Base-by-base conservation (phyloP, 2,888 invertebrate genomes). In the Psylliodes chrysocephalus region DNA sequence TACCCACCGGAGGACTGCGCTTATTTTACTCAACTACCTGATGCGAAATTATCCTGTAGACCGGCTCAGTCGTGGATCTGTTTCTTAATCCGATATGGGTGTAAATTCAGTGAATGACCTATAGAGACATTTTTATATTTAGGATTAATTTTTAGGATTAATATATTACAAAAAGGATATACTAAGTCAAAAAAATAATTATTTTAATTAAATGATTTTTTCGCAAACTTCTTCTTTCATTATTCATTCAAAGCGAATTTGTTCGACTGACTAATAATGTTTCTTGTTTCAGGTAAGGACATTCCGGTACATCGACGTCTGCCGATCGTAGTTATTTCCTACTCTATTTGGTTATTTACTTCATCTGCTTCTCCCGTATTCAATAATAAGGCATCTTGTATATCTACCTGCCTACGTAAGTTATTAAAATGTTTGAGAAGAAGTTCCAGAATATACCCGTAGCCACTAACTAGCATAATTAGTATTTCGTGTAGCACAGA, bases 401-500 rank as follows among this genome's bases (percentile, higher is more conserved):
- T 15, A 49, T 25, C 28, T 49, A 22, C 28, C 28, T 49, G 14
- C 30, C 7, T 49, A 49, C 30, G 7, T 49, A 28, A 28, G 19
- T 49, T 49, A 49, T 49, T 49, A 49, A 49, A 49, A 49, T 28
- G 49, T 49, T 49, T 30, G 49, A 28, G 47, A 6, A 47, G 28
- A 28, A 49, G 49, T 14, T 49, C 30, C 12, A 28, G 15, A 17
- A 28, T 49, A 28, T 15, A 28, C 14, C 49, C 10, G 22, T 15
- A 49, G 7, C 30, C 49, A 49, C 49, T 49, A 49, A 49, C 49
- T 49, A 49, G 49, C 14, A 49, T 49, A 49, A 49, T 49, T 49
- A 49, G 28, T n/a, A 15, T 17, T 49, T 28, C 30, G 49, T 49
- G 30, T 28, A 25, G 18, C 10, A 18, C 18, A 14, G 4, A 42